A percentile compares a stretch with the other conserved stretches of the same genome.
Evolutionary conservation across 2,113 vertebrate genomes (phyloP).

Genomic region (Indicator maculatus): DNA sequence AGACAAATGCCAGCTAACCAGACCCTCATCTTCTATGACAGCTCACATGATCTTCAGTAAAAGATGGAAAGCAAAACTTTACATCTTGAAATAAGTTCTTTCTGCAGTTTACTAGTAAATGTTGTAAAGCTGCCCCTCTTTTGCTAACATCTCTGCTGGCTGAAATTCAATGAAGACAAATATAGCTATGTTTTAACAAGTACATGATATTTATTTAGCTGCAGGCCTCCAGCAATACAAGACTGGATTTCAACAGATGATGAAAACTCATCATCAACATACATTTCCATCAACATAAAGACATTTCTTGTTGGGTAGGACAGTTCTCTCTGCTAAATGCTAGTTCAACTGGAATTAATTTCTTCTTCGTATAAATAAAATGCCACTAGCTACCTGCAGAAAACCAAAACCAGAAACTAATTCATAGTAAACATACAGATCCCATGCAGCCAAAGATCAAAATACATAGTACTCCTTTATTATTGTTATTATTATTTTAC

Average conservation of each 20-base stretch:
- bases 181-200: not conserved
- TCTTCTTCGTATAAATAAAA: not conserved
- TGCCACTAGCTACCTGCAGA: not conserved
- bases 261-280: not conserved
- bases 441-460: not conserved
- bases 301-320: not conserved
- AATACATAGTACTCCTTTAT: not conserved
- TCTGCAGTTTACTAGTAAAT: not conserved
- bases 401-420: not conserved
- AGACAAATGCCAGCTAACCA: not conserved
- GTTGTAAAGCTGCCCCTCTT: not conserved
- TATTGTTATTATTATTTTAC: too few relatives aligned
- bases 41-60: not conserved
- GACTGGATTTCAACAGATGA: not conserved
- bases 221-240: not conserved
- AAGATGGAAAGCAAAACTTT: not conserved
- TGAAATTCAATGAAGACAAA: not conserved
- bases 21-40: not conserved
- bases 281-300: not conserved
- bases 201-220: not conserved
- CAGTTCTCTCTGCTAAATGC: not conserved
- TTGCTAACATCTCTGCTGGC: not conserved
- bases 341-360: not conserved
- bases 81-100: not conserved
- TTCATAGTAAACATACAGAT: not conserved